Evolutionary conservation across 2,888 invertebrate species (phyloP).

Genomic region (Epistrophella euchroma): DNA sequence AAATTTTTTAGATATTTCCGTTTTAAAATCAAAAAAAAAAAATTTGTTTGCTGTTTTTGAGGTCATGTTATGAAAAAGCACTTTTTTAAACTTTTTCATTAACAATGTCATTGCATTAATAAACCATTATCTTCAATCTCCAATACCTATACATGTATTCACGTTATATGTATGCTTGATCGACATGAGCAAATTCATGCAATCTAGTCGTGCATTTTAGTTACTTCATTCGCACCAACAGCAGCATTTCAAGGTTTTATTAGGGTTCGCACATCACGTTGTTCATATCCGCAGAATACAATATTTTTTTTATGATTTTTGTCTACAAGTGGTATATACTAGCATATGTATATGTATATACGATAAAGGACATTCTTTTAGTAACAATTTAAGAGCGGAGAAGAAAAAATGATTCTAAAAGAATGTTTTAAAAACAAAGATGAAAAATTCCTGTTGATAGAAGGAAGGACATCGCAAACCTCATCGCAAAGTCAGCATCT

Average conservation of each 20-base stretch:
- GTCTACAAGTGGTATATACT: neutral
- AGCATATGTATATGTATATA: neutral
- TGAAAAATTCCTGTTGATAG: neutral
- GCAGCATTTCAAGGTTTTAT: neutral
- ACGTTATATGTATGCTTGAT: no score
- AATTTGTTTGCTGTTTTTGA: no score
- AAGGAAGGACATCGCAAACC: neutral
- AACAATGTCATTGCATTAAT: no score
- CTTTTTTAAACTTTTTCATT: no score
- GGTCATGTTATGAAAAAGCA: no score
- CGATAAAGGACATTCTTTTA: constrained; percentile 7
- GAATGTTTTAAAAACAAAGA: neutral
- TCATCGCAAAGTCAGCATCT: neutral
- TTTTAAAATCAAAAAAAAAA: no score
- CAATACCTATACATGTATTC: no score
- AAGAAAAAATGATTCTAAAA: neutral
- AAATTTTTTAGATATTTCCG: no score
- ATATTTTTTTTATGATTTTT: neutral
- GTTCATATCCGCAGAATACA: constrained; percentile 10
- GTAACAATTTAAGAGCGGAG: constrained; percentile 1
- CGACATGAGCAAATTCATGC: neutral
- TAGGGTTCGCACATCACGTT: neutral
- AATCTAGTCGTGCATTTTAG: neutral
- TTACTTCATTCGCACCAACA: neutral
- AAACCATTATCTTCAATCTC: no score